Conservation (phyloP, 1,140 invertebrate species). For the Amphibalanus amphitrite region DNA sequence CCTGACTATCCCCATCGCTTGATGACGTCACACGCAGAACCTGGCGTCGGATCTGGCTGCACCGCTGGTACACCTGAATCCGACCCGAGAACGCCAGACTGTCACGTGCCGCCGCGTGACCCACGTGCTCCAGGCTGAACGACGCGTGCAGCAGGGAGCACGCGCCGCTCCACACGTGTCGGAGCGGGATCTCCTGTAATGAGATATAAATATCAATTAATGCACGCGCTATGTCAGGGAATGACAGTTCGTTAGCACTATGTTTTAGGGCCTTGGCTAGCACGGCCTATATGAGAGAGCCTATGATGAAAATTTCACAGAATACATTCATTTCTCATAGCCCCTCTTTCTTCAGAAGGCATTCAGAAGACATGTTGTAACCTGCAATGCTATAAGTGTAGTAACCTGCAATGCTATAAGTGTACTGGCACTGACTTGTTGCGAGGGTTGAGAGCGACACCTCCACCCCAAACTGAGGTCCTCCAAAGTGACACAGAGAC, state of each 20-base stretch:
- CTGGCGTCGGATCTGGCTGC: neutral
- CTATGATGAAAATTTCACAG: neutral
- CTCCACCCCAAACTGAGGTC: constrained; percentile 69
- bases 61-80: neutral
- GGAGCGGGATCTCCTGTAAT: constrained; percentile 61
- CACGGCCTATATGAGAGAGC: neutral
- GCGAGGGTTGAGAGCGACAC: constrained; percentile 60
- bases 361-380: neutral
- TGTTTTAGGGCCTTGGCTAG: neutral
- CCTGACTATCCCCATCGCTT: constrained; percentile 16
- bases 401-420: neutral
- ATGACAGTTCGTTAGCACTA: neutral
- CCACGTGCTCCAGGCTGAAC: constrained; percentile 53
- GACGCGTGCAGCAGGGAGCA: constrained; percentile 73
- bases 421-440: constrained; percentile 21
- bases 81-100: neutral
- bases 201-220: neutral
- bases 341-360: too few relatives aligned
- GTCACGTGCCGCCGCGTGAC: neutral
- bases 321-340: neutral
- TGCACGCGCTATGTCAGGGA: neutral
- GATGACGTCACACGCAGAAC: neutral
- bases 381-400: neutral
- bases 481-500: constrained; percentile 66
- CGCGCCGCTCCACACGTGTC: constrained; percentile 69